phyloP scores from a whole-genome alignment of 2,113 vertebrate genomes.

The Echinops telfairi region DNA sequence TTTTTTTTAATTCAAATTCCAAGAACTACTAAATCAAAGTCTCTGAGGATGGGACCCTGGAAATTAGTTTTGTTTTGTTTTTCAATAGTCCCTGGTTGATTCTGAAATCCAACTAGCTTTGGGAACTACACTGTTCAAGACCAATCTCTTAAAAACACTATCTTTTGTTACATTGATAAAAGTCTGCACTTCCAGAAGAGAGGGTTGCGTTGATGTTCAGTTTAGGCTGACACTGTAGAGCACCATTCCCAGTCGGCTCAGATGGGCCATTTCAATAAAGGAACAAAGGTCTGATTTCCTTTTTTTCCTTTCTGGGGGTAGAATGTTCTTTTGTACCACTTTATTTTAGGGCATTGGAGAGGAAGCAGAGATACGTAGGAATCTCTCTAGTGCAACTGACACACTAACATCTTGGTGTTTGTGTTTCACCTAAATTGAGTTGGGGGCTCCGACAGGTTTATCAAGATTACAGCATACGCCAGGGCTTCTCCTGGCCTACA shows the following conservation, averaged over 20 bases:
- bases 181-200: background rate
- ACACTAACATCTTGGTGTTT: background rate
- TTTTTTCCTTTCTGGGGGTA: background rate
- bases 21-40: background rate
- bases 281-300: slow-evolving; percentile 10
- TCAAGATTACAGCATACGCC: background rate
- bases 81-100: background rate
- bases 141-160: background rate
- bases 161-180: background rate
- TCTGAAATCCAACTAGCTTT: slow-evolving; percentile 4
- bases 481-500: background rate
- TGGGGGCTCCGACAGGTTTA: background rate
- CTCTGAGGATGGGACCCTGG: background rate
- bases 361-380: background rate
- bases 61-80: background rate
- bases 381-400: background rate
- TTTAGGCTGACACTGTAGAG: background rate
- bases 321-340: background rate
- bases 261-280: background rate
- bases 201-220: background rate
- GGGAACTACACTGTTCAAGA: background rate
- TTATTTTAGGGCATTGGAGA: background rate
- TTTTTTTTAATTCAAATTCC: background rate
- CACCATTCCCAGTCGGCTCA: background rate
- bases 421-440: background rate